Evolutionary conservation across 2,888 invertebrate genomes (phyloP).

Genomic region (Troides oblongomaculatus): DNA sequence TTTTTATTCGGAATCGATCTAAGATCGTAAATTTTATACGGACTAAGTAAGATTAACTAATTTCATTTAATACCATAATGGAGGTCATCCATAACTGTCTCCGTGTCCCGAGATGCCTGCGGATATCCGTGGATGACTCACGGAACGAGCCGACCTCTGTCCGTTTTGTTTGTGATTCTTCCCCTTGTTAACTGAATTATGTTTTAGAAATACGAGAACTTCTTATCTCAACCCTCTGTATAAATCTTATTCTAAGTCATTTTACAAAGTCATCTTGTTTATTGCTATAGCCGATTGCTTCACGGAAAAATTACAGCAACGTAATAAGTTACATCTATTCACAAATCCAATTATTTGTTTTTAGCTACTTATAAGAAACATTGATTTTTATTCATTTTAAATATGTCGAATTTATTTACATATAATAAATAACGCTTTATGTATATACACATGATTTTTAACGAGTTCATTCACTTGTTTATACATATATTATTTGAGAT

Average conservation of each 20-base stretch:
- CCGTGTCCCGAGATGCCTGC: constrained; percentile 49
- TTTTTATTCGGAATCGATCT: not conserved
- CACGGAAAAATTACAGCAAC: not conserved
- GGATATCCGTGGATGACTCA: constrained; percentile 71
- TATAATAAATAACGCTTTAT: too few species aligned
- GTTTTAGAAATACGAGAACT: constrained; percentile 64
- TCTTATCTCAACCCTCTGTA: constrained; percentile 62
- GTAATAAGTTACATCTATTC: not conserved
- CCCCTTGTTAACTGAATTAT: constrained; percentile 67
- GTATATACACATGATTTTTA: too few species aligned
- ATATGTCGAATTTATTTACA: too few species aligned
- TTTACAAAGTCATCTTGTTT: constrained; percentile 28
- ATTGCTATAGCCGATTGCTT: not conserved
- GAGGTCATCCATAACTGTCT: constrained; percentile 69
- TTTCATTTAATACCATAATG: constrained; percentile 51
- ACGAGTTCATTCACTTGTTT: too few species aligned
- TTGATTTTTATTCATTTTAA: too few species aligned
- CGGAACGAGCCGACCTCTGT: constrained; percentile 49
- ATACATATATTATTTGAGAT: too few species aligned
- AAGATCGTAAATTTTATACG: constrained; percentile 19
- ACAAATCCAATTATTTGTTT: too few species aligned
- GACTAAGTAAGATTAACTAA: constrained; percentile 31
- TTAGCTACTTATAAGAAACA: too few species aligned
- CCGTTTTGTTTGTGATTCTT: constrained; percentile 56
- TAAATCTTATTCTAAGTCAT: constrained; percentile 63